Percentiles rank a stretch among this genome's conserved stretches.
Evolutionary conservation across 53 echinoderm and acorn worm genomes (phyloP).

Genomic region (Patiria pectinifera): DNA sequence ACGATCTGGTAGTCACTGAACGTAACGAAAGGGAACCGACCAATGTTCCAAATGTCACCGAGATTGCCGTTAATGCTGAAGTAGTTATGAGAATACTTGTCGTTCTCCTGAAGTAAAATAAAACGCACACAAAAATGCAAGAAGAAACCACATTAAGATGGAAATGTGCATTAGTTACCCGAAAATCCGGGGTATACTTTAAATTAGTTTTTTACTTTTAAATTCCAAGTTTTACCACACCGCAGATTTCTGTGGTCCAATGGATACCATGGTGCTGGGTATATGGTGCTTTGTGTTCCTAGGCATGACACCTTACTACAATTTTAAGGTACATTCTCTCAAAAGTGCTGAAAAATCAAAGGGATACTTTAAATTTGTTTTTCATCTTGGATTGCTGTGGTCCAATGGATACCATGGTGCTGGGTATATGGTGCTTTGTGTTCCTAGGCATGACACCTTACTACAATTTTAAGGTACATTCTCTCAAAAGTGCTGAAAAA

Average conservation of each 20-base stretch:
- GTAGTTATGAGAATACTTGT: slow-evolving; percentile 18
- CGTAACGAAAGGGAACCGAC: slow-evolving; percentile 52
- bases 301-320: not conserved
- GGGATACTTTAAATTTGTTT: too few species aligned
- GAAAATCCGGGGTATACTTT: too few species aligned
- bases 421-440: too few species aligned
- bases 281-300: too few species aligned
- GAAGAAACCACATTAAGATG: too few species aligned
- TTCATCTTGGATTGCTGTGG: not conserved
- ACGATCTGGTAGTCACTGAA: slow-evolving; percentile 69
- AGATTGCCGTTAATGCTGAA: slow-evolving; percentile 66
- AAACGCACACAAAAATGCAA: not conserved
- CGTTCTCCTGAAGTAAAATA: slow-evolving; percentile 29
- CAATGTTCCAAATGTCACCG: slow-evolving; percentile 60
- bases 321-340: too few species aligned
- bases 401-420: not conserved
- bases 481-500: too few species aligned
- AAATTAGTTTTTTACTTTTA: too few species aligned
- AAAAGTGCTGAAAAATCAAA: too few species aligned
- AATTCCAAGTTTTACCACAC: too few species aligned
- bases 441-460: not conserved
- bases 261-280: not conserved
- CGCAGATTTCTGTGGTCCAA: not conserved
- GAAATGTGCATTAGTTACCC: too few species aligned
- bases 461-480: not conserved